Percentiles rank a stretch among this genome's conserved stretches.
phyloP scores from a whole-genome alignment of 2,888 invertebrate genomes.

The Drosophila neutralis region DNA sequence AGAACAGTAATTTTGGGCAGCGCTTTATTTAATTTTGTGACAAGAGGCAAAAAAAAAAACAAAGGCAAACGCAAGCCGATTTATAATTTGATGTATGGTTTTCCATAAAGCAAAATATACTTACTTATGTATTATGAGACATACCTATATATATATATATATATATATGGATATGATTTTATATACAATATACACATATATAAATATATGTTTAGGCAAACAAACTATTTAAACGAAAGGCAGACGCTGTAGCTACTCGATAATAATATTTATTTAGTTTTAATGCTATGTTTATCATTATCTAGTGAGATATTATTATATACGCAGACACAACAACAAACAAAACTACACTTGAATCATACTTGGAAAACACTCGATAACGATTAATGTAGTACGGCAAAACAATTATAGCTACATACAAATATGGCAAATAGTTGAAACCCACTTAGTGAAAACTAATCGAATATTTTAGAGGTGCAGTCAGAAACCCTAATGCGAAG shows the following conservation, averaged over 20 bases:
- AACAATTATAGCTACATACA: slow-evolving; percentile 39
- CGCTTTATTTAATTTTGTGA: slow-evolving; percentile 38
- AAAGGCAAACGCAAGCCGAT: slow-evolving; percentile 54
- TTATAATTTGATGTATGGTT: slow-evolving; percentile 58
- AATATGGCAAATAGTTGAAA: slow-evolving; percentile 52
- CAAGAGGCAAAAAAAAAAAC: slow-evolving; percentile 1
- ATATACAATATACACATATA: slow-evolving; percentile 61
- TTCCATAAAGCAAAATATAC: slow-evolving; percentile 14
- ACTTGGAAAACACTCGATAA: slow-evolving; percentile 34
- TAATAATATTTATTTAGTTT: slow-evolving; percentile 70
- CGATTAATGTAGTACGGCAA: slow-evolving; percentile 51
- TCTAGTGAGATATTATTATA: slow-evolving; percentile 71
- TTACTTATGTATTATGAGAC: slow-evolving; percentile 39
- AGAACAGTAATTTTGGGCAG: slow-evolving; percentile 48
- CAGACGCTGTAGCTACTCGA: slow-evolving; percentile 71
- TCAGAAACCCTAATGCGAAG: slow-evolving; percentile 38
- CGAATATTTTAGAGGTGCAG: slow-evolving; percentile 48
- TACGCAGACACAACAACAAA: slow-evolving; percentile 63
- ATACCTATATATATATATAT: slow-evolving; percentile 34
- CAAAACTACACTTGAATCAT: slow-evolving; percentile 29
- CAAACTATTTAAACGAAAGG: slow-evolving; percentile 60
- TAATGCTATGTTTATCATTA: slow-evolving; percentile 68
- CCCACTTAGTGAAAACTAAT: slow-evolving; percentile 50
- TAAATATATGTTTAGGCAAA: slow-evolving; percentile 59
- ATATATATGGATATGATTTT: slow-evolving; percentile 64